A percentile compares a stretch with the other conserved stretches of the same genome.
These are phyloP conservation scores for Spicauda simplicius DNA, from an alignment of 2,888 invertebrate genomes.

Conservation along the genomic window DNA sequence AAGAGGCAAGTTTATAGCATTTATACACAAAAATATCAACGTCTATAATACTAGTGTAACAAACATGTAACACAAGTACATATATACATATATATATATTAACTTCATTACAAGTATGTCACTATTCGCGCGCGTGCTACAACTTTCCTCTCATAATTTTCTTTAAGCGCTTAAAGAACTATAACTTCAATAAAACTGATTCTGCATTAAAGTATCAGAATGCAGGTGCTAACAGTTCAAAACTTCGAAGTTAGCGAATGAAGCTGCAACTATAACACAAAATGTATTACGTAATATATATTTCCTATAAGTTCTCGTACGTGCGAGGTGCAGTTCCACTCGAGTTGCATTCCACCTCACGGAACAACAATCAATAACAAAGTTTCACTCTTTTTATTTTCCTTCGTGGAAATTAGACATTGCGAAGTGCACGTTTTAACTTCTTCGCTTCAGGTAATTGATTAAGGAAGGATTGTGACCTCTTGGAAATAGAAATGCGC, in stretches of 20 bases:
- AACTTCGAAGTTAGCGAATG: conserved; percentile 16
- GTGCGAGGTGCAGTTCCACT: conserved; percentile 22
- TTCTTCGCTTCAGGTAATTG: conserved; percentile 24
- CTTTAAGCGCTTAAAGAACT: background rate
- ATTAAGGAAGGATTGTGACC: background rate
- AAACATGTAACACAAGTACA: too few species aligned
- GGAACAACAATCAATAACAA: conserved; percentile 63
- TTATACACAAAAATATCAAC: too few species aligned
- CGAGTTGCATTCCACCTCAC: conserved; percentile 47
- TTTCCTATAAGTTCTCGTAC: conserved; percentile 18
- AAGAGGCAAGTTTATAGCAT: too few species aligned
- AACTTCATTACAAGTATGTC: too few species aligned
- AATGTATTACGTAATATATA: conserved; percentile 15
- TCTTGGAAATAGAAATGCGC: background rate
- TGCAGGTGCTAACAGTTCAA: conserved; percentile 17
- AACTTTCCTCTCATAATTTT: background rate
- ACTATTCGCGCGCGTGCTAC: too few species aligned
- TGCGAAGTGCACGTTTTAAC: conserved; percentile 41
- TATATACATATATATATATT: too few species aligned
- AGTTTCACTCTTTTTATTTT: conserved; percentile 46
- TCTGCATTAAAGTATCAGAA: background rate
- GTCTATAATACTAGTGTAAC: too few species aligned
- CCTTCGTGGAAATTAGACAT: conserved; percentile 54
- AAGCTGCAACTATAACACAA: conserved; percentile 20
- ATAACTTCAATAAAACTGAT: background rate